Evolutionary conservation across 2,888 invertebrate species (phyloP).

Genomic region (Tetrapedia diversipes): DNA sequence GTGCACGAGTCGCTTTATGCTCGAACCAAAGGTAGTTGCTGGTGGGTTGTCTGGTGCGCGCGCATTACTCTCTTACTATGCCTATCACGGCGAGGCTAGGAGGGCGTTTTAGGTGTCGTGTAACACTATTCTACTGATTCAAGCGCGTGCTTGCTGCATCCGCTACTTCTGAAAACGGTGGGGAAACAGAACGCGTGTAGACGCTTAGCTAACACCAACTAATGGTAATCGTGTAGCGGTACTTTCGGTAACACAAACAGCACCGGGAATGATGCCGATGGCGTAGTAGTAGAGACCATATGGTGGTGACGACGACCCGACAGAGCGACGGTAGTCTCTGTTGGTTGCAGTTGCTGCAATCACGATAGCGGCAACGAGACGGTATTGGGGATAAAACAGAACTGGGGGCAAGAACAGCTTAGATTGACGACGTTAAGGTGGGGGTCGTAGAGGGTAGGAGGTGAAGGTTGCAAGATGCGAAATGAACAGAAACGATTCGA

Average conservation of each 20-base stretch:
- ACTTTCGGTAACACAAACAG: conserved; percentile 3
- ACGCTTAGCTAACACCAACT: conserved; percentile 16
- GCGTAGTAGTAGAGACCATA: background rate
- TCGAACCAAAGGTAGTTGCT: conserved; percentile 40
- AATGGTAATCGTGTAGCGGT: conserved; percentile 17
- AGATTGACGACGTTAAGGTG: conserved; percentile 24
- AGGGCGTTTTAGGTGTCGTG: conserved; percentile 70
- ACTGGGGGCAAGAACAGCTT: conserved; percentile 37
- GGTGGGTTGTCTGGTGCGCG: conserved; percentile 69
- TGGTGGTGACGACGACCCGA: conserved; percentile 1
- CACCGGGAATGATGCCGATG: conserved; percentile 6
- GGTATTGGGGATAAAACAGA: conserved; percentile 10
- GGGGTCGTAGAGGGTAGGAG: conserved; percentile 1
- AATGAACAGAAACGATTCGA: conserved; percentile 12
- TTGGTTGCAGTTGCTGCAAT: conserved; percentile 26
- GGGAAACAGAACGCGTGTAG: conserved; percentile 37
- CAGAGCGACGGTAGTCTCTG: conserved; percentile 11
- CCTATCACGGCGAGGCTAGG: conserved; percentile 69
- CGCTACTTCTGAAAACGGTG: conserved; percentile 44
- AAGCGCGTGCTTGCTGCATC: conserved; percentile 51
- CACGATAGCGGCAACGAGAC: conserved; percentile 8
- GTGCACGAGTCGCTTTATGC: conserved; percentile 49
- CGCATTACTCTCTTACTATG: conserved; percentile 80
- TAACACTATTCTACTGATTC: conserved; percentile 61
- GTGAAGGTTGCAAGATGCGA: conserved; percentile 32